Base-by-base conservation (phyloP, 1,140 invertebrate genomes). In the Ips nitidus region DNA sequence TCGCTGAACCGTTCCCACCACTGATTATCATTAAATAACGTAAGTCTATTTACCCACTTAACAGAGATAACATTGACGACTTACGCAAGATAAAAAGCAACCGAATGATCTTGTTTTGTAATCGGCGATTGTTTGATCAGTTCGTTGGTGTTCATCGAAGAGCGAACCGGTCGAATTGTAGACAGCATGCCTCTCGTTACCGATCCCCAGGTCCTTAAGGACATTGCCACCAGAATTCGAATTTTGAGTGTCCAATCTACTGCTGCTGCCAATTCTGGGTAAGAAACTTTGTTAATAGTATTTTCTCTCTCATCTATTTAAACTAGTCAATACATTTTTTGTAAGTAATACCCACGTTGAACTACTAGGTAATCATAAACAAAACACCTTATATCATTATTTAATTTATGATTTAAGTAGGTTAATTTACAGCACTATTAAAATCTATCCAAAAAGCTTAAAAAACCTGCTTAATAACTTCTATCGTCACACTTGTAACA, bases 171-270 rank as follows among this genome's bases (percentile, higher is more conserved):
- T 59, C 2, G 57, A 59, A 6, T 42, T 22, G 38, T 22, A 53
- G 4, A 45, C 52, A 65, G 70, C 45, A 74, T 74, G 73, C 70
- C 70, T 40, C 57, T 69, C 50, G 69, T 71, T 41, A 74, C 73
- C 3, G 73, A 74, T 66, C 40, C 43, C 2, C 71, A 74, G 50
- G 69, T 70, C 42, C 66, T 74, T 37, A 68, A 45, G 61, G 73
- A 74, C 38, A 2, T 74, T 4, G 73, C 73, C 50, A 74, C 68
- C 37, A 55, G 71, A 2, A 74, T 74, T 4, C 71, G 73, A 55
- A 74, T 74, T 41, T 65, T 71, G n/a, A 74, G 73, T 63, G 69
- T 74, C 47, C 89, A 91, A 77, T 97, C 97, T 41, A 97, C 95
- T 8, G 93, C 93, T 6, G 72, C 72, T 7, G 72, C 72, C 4